phyloP scores from a whole-genome alignment of 2,113 vertebrate genomes.

The Aldabrachelys gigantea region DNA sequence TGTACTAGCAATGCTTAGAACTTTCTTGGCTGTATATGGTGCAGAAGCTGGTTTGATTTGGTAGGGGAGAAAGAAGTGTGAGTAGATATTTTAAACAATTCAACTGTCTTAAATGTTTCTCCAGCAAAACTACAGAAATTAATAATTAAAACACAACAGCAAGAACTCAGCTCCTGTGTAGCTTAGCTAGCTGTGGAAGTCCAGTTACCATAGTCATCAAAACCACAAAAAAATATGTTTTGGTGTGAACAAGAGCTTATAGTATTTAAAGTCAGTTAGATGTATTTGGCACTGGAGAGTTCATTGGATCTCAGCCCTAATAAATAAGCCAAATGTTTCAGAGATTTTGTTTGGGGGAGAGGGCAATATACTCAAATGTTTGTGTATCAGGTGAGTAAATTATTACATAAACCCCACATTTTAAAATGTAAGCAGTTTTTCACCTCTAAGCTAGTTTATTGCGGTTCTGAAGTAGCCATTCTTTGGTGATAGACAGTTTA shows the following conservation, averaged over 20 bases:
- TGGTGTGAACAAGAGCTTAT: constrained; percentile 14
- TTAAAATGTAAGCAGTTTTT: constrained; percentile 21
- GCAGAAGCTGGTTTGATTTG: background rate
- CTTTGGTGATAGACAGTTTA: constrained; percentile 3
- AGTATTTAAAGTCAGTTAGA: constrained; percentile 7
- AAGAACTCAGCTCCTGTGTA: background rate
- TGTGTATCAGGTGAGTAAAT: background rate
- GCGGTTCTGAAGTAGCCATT: background rate
- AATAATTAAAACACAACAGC: background rate
- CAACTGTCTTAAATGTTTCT: background rate
- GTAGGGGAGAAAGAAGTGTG: background rate
- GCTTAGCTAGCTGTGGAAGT: constrained; percentile 15
- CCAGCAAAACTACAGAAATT: background rate
- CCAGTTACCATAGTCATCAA: constrained; percentile 30
- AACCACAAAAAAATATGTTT: constrained; percentile 42
- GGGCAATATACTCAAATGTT: background rate
- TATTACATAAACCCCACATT: background rate
- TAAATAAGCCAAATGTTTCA: constrained; percentile 7
- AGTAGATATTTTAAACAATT: background rate
- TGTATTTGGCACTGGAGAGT: constrained; percentile 16
- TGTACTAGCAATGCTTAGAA: background rate
- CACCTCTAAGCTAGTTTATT: background rate
- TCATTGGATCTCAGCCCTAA: background rate
- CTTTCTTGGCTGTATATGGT: background rate
- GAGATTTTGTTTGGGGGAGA: background rate